These are phyloP conservation scores for Drosophila putrida DNA, from an alignment of 2,888 invertebrate species.

Conservation along the genomic window DNA sequence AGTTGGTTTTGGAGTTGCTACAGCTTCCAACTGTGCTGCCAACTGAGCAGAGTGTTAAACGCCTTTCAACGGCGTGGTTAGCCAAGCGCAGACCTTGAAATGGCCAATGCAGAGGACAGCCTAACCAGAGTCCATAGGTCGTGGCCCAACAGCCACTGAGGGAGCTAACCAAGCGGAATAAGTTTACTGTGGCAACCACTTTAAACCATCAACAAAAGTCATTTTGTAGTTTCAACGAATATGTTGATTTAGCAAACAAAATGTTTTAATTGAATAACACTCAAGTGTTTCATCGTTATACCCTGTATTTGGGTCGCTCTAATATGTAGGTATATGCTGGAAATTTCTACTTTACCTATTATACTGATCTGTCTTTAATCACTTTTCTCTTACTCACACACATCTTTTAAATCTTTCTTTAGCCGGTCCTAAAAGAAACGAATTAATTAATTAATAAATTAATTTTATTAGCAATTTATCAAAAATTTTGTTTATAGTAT, in stretches of 20 bases:
- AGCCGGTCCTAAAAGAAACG: no score
- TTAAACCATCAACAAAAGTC: conserved; percentile 71
- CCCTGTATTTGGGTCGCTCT: not conserved
- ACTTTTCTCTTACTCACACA: no score
- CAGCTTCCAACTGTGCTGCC: conserved; percentile 46
- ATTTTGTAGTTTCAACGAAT: conserved; percentile 55
- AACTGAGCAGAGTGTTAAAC: conserved; percentile 77
- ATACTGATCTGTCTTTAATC: no score
- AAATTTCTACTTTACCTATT: not conserved
- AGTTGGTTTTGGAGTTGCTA: conserved; percentile 60
- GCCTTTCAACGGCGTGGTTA: conserved; percentile 79
- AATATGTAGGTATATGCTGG: not conserved
- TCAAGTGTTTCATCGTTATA: conserved; percentile 28
- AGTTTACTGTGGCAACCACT: conserved; percentile 67
- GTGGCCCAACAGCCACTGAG: conserved; percentile 43
- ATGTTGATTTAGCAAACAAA: conserved; percentile 78
- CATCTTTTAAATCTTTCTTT: no score
- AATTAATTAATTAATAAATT: no score
- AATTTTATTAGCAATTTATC: no score
- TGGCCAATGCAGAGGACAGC: conserved; percentile 38
- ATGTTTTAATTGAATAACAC: conserved; percentile 72
- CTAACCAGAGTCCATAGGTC: not conserved
- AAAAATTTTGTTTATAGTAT: no score
- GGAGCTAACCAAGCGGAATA: conserved; percentile 62
- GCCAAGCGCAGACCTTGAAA: conserved; percentile 77